phyloP scores from a whole-genome alignment of 2,888 invertebrate genomes.

The Cristatella mucedo region DNA sequence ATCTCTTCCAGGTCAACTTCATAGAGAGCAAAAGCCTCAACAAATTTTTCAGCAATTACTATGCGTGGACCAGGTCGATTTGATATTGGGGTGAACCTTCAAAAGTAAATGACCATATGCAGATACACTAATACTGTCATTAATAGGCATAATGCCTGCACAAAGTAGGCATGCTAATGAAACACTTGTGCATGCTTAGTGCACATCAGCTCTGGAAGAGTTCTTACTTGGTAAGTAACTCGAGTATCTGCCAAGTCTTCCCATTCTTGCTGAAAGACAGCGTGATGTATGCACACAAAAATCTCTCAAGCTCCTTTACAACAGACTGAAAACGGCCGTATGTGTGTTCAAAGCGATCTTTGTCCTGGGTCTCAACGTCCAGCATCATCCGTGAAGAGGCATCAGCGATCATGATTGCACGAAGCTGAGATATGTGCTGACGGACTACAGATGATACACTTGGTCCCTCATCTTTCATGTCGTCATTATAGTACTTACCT shows the following conservation, averaged over 20 bases:
- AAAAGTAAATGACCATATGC: constrained; percentile 11
- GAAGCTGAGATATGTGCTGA: constrained; percentile 25
- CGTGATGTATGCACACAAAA: constrained; percentile 32
- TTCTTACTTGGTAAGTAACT: constrained; percentile 28
- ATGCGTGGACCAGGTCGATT: constrained; percentile 25
- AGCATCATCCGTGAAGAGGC: constrained; percentile 32
- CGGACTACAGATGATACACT: constrained; percentile 25
- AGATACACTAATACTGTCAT: too few relatives aligned
- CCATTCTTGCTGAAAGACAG: constrained; percentile 30
- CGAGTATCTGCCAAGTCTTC: constrained; percentile 30
- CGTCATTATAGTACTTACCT: constrained; percentile 17
- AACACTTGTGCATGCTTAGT: not conserved
- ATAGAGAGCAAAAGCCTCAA: constrained; percentile 35
- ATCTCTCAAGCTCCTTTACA: constrained; percentile 29
- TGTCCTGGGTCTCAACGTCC: constrained; percentile 34
- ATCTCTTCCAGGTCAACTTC: constrained; percentile 32
- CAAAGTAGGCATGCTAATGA: not conserved
- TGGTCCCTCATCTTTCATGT: constrained; percentile 29
- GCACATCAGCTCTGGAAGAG: not conserved
- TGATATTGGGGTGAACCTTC: constrained; percentile 27
- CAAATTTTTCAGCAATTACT: constrained; percentile 32
- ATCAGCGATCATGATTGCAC: constrained; percentile 20
- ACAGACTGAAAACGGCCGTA: constrained; percentile 24
- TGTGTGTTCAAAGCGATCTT: constrained; percentile 28
- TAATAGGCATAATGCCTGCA: too few relatives aligned